Percentiles rank a stretch among this genome's conserved stretches.
Conservation (phyloP, 23 tunicate species). For the Trididemnum miniatum region DNA sequence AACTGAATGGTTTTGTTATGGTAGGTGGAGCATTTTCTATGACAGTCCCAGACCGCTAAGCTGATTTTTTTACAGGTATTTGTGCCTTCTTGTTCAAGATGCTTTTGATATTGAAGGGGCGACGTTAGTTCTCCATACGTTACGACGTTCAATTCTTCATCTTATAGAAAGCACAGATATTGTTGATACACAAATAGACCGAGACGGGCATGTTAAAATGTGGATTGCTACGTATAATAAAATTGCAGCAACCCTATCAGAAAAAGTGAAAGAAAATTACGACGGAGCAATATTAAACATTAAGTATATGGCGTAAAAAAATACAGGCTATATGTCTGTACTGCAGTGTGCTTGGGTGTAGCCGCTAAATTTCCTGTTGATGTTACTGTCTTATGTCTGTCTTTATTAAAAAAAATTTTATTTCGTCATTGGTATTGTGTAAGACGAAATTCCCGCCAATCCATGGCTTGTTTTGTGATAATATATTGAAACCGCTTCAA, state of each 20-base stretch:
- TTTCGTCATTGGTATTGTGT: no score
- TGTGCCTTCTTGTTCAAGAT: neutral
- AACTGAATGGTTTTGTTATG: no score
- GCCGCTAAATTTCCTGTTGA: no score
- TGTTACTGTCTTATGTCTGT: no score
- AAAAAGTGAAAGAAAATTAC: neutral
- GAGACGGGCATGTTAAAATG: conserved; percentile 11
- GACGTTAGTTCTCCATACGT: conserved; percentile 23
- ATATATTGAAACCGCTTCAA: no score
- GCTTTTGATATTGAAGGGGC: conserved; percentile 31
- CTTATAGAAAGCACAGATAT: conserved; percentile 12
- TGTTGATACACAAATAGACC: neutral
- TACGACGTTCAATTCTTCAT: conserved; percentile 32
- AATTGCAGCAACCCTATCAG: conserved; percentile 15
- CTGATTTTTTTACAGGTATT: conserved; percentile 24
- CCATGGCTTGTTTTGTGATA: no score
- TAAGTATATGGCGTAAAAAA: neutral
- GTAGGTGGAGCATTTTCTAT: no score
- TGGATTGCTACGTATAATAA: conserved; percentile 28
- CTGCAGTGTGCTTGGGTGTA: no score
- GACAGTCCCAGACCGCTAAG: no score
- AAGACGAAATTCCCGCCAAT: no score
- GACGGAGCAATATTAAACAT: conserved; percentile 24
- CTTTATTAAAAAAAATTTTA: no score
- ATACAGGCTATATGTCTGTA: no score